Percentiles rank a stretch among this genome's conserved stretches.
These are phyloP conservation scores for Pollimyrus isidori DNA, from an alignment of 2,113 vertebrate genomes.

Conservation along the genomic window DNA sequence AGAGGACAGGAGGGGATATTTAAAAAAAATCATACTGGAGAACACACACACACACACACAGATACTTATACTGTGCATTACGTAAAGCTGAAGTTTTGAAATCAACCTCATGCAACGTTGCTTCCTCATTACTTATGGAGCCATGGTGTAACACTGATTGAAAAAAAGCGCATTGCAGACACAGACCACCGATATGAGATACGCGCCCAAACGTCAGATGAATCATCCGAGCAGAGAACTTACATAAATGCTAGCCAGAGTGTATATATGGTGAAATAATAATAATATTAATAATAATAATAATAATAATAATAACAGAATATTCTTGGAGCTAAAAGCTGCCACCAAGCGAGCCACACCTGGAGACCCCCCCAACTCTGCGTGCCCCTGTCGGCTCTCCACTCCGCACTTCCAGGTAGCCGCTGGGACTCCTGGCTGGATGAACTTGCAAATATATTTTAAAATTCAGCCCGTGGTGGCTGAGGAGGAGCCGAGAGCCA, in stretches of 20 bases:
- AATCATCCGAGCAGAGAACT: not conserved
- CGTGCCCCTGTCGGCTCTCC: not conserved
- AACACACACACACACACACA: no score
- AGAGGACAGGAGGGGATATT: not conserved
- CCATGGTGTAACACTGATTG: not conserved
- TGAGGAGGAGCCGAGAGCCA: not conserved
- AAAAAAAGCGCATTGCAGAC: not conserved
- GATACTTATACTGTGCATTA: not conserved
- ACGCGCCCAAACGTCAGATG: not conserved
- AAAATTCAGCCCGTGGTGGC: constrained; percentile 2
- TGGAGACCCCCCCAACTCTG: no score
- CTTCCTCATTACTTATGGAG: not conserved
- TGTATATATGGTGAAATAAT: not conserved
- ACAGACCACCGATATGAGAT: not conserved
- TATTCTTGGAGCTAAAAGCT: not conserved
- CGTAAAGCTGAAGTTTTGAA: not conserved
- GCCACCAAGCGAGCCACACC: not conserved
- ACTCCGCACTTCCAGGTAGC: not conserved
- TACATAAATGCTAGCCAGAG: not conserved
- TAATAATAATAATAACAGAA: not conserved
- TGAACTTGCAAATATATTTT: constrained; percentile 14
- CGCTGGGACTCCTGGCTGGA: not conserved
- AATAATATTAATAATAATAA: not conserved
- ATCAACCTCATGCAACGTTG: not conserved
- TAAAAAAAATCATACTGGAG: not conserved